A percentile compares a stretch with the other conserved stretches of the same genome.
Evolutionary conservation across 1,140 invertebrate genomes (phyloP).

Genomic region (Monomorium pharaonis): DNA sequence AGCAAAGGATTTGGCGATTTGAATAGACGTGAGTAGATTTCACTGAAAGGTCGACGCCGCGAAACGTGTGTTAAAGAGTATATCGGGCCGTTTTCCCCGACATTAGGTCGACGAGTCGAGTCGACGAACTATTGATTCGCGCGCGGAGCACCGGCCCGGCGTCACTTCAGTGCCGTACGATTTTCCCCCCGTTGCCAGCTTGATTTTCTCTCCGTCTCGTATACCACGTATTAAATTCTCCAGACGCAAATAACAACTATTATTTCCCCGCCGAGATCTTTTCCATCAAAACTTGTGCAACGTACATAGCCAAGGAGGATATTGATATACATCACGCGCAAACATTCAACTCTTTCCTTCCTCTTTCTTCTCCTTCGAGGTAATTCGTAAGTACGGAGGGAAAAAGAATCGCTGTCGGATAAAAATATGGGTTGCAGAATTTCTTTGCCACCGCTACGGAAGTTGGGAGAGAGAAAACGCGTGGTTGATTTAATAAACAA

Average conservation of each 20-base stretch:
- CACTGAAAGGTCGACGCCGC: background rate
- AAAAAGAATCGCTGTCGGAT: background rate
- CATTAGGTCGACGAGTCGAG: constrained; percentile 70
- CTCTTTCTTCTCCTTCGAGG: background rate
- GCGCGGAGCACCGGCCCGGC: constrained; percentile 41
- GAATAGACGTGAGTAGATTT: background rate
- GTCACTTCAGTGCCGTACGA: constrained; percentile 63
- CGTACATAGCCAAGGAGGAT: background rate
- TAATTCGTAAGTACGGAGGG: background rate
- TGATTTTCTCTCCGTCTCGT: constrained; percentile 22
- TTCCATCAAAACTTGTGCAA: background rate
- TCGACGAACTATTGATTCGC: constrained; percentile 83
- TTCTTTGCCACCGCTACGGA: background rate
- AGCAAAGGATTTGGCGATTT: background rate
- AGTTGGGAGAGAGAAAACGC: background rate
- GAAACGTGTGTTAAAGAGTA: constrained; percentile 30
- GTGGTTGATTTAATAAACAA: background rate
- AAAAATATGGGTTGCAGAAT: background rate
- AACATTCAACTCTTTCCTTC: background rate
- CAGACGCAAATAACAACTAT: too few relatives aligned
- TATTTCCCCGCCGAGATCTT: too few relatives aligned
- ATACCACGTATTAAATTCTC: too few relatives aligned
- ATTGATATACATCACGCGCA: background rate
- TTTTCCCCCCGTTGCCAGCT: constrained; percentile 51
- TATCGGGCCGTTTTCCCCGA: constrained; percentile 50